A percentile compares a stretch with the other conserved stretches of the same genome.
These are phyloP conservation scores for Acanthosepion pharaonis DNA, from an alignment of 2,888 invertebrate species.

Conservation along the genomic window DNA sequence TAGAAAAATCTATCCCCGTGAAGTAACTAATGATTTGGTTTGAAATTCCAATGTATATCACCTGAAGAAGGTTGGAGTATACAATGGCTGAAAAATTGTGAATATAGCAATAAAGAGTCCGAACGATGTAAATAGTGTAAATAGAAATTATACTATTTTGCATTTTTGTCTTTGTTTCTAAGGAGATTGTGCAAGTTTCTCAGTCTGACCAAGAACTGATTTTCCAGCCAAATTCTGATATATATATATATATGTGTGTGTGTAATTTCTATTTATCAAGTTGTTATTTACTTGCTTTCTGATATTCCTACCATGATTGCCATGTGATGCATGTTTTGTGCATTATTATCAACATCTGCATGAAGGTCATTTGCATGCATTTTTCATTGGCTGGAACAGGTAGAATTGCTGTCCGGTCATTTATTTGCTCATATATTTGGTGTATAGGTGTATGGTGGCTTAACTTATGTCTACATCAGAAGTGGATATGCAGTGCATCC, in stretches of 20 bases:
- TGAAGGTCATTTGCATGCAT: background rate
- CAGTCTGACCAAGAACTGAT: too few species aligned
- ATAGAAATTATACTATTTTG: too few species aligned
- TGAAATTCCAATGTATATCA: too few species aligned
- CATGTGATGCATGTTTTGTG: background rate
- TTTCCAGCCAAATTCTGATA: too few species aligned
- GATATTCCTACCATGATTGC: background rate
- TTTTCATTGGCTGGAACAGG: background rate
- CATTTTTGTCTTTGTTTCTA: too few species aligned
- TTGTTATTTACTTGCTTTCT: background rate
- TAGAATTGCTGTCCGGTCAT: background rate
- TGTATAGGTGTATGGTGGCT: background rate
- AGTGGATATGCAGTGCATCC: background rate
- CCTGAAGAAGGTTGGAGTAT: too few species aligned
- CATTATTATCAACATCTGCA: background rate
- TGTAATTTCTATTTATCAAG: background rate
- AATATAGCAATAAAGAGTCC: too few species aligned
- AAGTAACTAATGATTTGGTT: too few species aligned
- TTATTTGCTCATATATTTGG: background rate
- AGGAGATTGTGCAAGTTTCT: too few species aligned
- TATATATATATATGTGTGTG: background rate
- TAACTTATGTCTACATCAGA: background rate
- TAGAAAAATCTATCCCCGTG: too few species aligned
- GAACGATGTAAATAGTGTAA: too few species aligned
- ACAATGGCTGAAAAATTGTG: too few species aligned